Conservation (phyloP, 2,797 vertebrate genomes). For the Crocidura indochinensis region DNA sequence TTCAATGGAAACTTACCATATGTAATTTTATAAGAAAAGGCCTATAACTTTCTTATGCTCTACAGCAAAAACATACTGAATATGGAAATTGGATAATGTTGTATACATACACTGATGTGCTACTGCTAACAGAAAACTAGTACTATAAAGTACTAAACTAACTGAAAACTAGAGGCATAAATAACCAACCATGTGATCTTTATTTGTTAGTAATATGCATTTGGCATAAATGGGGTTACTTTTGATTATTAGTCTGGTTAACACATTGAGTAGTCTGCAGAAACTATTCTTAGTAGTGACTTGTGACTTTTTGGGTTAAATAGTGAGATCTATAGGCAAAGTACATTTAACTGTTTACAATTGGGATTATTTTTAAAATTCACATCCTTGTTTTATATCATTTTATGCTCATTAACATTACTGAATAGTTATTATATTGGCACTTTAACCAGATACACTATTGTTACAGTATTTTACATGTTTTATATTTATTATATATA, state of each 20-base stretch:
- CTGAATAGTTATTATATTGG: background rate
- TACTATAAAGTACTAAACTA: background rate
- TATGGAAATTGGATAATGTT: background rate
- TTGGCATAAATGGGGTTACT: background rate
- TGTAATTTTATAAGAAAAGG: background rate
- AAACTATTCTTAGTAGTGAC: slow-evolving; percentile 24
- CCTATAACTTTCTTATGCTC: background rate
- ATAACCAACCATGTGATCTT: background rate
- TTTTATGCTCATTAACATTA: slow-evolving; percentile 7
- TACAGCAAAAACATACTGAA: background rate
- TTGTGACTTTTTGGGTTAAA: background rate
- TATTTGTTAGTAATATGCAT: background rate
- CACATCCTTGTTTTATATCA: background rate
- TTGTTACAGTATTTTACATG: too few relatives aligned
- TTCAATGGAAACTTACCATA: background rate
- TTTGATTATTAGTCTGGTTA: background rate
- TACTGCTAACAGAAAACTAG: background rate
- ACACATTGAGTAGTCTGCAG: background rate
- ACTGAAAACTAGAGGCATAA: background rate
- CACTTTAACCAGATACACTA: background rate
- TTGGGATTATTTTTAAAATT: slow-evolving; percentile 29
- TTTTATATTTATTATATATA: background rate
- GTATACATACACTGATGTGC: background rate
- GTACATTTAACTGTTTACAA: background rate
- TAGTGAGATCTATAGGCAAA: slow-evolving; percentile 14